A percentile compares a stretch with the other conserved stretches of the same genome.
phyloP scores from a whole-genome alignment of 37 sponge, comb jelly and placozoan genomes.

The Axinella damicornis region DNA sequence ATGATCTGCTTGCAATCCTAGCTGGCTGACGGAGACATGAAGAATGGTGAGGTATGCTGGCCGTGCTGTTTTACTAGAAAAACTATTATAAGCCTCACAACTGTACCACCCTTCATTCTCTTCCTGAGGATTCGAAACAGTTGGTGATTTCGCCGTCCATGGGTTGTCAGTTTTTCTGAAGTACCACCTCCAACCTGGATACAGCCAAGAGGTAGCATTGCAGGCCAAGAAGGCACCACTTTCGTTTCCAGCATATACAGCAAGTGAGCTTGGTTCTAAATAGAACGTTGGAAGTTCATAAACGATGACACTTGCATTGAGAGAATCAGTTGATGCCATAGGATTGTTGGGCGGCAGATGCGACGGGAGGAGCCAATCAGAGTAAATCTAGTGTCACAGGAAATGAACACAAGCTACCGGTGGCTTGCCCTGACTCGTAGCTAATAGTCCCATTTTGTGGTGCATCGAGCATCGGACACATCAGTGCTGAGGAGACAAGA shows the following conservation, averaged over 20 bases:
- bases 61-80: background rate
- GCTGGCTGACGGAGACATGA: background rate
- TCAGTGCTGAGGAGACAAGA: background rate
- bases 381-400: background rate
- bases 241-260: constrained; percentile 12
- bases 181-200: constrained; percentile 46
- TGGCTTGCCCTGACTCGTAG: background rate
- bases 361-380: background rate
- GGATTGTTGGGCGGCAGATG: background rate
- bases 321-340: constrained; percentile 9
- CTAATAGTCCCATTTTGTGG: background rate
- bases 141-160: constrained; percentile 25
- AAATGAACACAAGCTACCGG: background rate
- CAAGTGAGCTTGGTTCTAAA: background rate
- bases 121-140: constrained; percentile 2
- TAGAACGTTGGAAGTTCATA: constrained; percentile 25
- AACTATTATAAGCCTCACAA: constrained; percentile 22
- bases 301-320: constrained; percentile 13
- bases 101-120: constrained; percentile 40
- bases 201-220: constrained; percentile 31
- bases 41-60: constrained; percentile 39
- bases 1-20: background rate
- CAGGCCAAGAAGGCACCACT: constrained; percentile 46
- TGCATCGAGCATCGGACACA: background rate
- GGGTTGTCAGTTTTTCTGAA: background rate